Conservation (phyloP, 2,888 invertebrate species). For the Dryomyza anilis region DNA sequence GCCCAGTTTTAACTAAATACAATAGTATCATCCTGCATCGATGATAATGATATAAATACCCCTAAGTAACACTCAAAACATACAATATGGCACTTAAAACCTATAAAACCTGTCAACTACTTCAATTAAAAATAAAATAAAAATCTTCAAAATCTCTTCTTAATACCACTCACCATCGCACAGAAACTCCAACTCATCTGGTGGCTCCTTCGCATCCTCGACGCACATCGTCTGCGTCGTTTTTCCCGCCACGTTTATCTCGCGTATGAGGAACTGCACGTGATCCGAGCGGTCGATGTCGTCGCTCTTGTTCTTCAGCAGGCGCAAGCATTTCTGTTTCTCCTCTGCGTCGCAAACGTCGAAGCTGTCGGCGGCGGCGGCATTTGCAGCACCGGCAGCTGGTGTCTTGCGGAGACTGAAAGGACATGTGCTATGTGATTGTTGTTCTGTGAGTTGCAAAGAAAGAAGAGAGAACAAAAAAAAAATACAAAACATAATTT, state of each 20-base stretch:
- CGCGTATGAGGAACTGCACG: slow-evolving; percentile 90
- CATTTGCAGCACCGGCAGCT: slow-evolving; percentile 35
- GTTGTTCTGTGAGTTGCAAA: not conserved
- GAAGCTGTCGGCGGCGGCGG: slow-evolving; percentile 37
- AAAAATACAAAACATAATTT: not conserved
- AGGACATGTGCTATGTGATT: slow-evolving; percentile 28
- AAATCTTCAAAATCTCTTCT: too few relatives aligned
- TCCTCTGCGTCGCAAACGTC: slow-evolving; percentile 50
- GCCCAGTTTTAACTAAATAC: too few relatives aligned
- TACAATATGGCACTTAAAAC: not conserved
- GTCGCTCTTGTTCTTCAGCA: slow-evolving; percentile 60
- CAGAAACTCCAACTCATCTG: slow-evolving; percentile 59
- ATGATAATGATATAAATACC: not conserved
- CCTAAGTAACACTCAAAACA: not conserved
- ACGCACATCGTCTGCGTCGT: slow-evolving; percentile 59
- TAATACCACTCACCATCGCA: slow-evolving; percentile 51
- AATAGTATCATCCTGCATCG: too few relatives aligned
- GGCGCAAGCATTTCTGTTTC: slow-evolving; percentile 54
- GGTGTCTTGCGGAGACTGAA: slow-evolving; percentile 36
- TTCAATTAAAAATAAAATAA: too few relatives aligned
- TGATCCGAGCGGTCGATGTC: slow-evolving; percentile 73
- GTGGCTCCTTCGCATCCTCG: slow-evolving; percentile 51
- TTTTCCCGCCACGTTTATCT: slow-evolving; percentile 67
- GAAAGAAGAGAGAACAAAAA: not conserved
- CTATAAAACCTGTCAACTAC: not conserved